Percentiles rank a stretch among this genome's conserved stretches.
Conservation (phyloP, 1,140 invertebrate genomes). For the Drosophila grimshawi region DNA sequence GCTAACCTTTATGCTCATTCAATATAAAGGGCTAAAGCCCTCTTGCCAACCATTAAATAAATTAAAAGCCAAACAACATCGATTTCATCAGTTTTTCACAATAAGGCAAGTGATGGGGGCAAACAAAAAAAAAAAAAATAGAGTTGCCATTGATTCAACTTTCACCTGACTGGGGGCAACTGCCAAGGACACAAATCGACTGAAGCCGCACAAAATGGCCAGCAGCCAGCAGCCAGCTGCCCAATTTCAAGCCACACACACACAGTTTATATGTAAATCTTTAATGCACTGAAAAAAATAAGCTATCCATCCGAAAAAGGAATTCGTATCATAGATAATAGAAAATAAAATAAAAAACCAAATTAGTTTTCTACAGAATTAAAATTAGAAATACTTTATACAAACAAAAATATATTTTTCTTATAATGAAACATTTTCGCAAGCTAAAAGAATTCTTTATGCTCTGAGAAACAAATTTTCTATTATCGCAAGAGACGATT, state of each 20-base stretch:
- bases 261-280: conserved; percentile 57
- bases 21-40: conserved; percentile 35
- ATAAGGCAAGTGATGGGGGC: not conserved
- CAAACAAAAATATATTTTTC: no score
- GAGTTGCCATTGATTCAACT: conserved; percentile 51
- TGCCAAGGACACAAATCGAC: conserved; percentile 39
- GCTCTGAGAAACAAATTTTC: no score
- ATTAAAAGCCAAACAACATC: conserved; percentile 54
- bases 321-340: no score
- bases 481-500: no score
- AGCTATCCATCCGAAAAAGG: no score
- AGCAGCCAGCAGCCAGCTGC: conserved; percentile 16
- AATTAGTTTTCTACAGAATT: no score
- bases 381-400: no score
- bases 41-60: conserved; percentile 49
- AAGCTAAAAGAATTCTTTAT: no score
- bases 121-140: conserved; percentile 10
- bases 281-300: not conserved
- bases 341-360: no score
- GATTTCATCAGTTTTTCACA: conserved; percentile 25
- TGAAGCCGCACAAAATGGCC: conserved; percentile 37
- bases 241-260: conserved; percentile 30
- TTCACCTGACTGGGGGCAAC: conserved; percentile 49
- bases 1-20: conserved; percentile 39
- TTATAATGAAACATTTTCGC: no score